Base-by-base conservation (phyloP, 2,888 invertebrate species). In the Dorcus parallelipipedus region DNA sequence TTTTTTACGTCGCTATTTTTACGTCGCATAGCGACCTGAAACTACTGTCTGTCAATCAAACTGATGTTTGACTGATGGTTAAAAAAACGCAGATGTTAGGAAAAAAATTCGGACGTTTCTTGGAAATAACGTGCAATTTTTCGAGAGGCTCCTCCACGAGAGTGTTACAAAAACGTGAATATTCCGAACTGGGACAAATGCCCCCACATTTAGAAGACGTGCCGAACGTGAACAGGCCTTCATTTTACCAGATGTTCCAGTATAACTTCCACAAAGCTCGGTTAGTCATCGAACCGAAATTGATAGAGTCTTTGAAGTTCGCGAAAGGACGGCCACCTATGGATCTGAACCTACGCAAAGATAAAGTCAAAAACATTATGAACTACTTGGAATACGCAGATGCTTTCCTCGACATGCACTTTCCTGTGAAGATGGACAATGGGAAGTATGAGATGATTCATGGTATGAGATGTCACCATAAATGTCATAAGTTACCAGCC, bases 401-500 rank as follows among this genome's bases (percentile, higher is more conserved):
- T 72, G 84, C 86, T 69, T 83, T 84, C 5, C 71, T 88, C 2
- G 85, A 84, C 71, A 77, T 89, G 53, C 83, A 84, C 64, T 91
- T 90, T 76, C 91, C 91, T 0, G 81, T 91, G 64, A 83, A 83
- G 65, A 79, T 86, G 61, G 90, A 91, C 69, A 83, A 80, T 67
- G 90, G 90, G 0, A 81, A 84, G 49, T 88, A 86, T 69, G 87
- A 89, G 69, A 83, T 89, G 62, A 83, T 91, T 55, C 82, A 84
- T 56, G 90, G 85, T 0, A 91, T 87, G 79, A 80, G 90, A 58
- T 84, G 87, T 2, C 90, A 90, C 72, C 90, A 91, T 77, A 88
- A 87, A 72, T 85, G 86, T 38, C 90, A 91, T 72, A 82, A 88
- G 55, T 81, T 86, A 56, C 90, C 90, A 0, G 78, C 74, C 0